Evolutionary conservation across 2,888 invertebrate genomes (phyloP).

Genomic region (Aspidiotus rigidus): DNA sequence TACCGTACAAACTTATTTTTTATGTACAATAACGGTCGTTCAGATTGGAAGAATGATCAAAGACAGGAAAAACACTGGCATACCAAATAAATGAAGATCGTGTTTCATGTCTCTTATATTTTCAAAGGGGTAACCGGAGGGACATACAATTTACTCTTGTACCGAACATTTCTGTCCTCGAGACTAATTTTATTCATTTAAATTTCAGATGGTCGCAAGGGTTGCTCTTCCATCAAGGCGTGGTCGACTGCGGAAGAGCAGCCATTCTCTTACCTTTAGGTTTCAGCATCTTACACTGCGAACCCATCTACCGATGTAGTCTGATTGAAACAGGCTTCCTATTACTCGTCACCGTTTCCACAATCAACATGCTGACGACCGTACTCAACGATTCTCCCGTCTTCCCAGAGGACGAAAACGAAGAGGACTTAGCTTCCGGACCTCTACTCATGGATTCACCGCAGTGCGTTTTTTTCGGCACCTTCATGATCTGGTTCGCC

Average conservation of each 20-base stretch:
- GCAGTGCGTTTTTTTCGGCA: constrained; percentile 81
- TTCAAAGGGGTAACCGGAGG: too few relatives aligned
- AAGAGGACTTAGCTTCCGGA: constrained; percentile 61
- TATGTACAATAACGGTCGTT: too few relatives aligned
- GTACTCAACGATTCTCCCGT: constrained; percentile 78
- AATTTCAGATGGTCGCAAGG: constrained; percentile 71
- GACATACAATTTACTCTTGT: too few relatives aligned
- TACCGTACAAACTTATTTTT: too few relatives aligned
- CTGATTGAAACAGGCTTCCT: constrained; percentile 81
- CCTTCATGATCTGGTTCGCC: constrained; percentile 90
- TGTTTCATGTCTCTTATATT: too few relatives aligned
- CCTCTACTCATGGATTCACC: constrained; percentile 76
- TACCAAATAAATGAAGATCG: too few relatives aligned
- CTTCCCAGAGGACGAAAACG: constrained; percentile 64
- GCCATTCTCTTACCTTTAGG: constrained; percentile 70
- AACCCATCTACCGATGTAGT: constrained; percentile 76
- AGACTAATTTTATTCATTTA: too few relatives aligned
- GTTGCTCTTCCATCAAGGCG: constrained; percentile 71
- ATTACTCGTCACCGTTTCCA: constrained; percentile 76
- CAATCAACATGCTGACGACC: constrained; percentile 81
- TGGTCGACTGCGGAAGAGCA: constrained; percentile 73
- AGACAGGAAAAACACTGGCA: too few relatives aligned
- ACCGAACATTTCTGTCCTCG: too few relatives aligned
- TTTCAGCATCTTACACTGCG: constrained; percentile 68
- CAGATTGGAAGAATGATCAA: too few relatives aligned